These are phyloP conservation scores for Anableps anableps DNA, from an alignment of 2,797 vertebrate genomes.

Conservation along the genomic window DNA sequence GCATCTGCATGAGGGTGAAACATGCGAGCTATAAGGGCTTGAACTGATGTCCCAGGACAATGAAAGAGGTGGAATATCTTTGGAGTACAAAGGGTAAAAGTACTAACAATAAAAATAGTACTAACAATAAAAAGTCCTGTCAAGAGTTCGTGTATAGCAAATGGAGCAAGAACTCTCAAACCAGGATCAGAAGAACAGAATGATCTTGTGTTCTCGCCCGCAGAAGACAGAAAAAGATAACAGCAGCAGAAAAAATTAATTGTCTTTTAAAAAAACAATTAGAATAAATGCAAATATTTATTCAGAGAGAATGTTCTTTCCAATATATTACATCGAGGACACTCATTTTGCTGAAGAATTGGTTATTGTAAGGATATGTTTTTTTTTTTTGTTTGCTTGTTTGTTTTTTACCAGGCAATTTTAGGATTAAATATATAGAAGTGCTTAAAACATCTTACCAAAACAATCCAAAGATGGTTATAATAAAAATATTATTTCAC, in stretches of 20 bases:
- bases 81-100: no score
- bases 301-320: not conserved
- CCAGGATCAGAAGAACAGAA: no score
- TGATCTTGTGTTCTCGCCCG: no score
- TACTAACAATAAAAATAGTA: no score
- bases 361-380: not conserved
- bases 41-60: no score
- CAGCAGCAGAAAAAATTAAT: no score
- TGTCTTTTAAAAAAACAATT: not conserved
- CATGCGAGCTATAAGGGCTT: no score
- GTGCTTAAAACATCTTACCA: not conserved
- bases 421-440: not conserved
- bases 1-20: no score
- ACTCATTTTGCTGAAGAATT: not conserved
- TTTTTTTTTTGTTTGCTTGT: not conserved
- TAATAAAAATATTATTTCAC: not conserved
- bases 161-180: no score
- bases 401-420: not conserved
- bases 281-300: conserved; percentile 18
- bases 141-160: no score
- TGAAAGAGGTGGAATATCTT: no score
- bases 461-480: conserved; percentile 4
- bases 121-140: no score
- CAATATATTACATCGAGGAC: conserved; percentile 9
- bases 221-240: not conserved